A percentile compares a stretch with the other conserved stretches of the same genome.
Conservation (phyloP, 2,888 invertebrate species). For the Lycophotia porphyrea region DNA sequence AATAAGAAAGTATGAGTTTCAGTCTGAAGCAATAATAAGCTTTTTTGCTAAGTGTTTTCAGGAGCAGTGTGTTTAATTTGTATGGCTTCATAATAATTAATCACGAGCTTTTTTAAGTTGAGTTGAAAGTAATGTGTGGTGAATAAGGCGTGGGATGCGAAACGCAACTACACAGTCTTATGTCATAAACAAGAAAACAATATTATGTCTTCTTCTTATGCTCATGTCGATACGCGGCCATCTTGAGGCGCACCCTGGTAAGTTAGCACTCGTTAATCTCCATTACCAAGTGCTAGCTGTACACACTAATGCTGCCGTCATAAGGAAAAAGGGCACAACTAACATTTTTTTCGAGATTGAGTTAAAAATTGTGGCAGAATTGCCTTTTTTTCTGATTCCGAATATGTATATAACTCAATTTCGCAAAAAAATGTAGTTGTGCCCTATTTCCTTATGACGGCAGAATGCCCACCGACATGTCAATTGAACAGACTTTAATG, state of each 20-base stretch:
- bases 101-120: background rate
- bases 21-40: background rate
- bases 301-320: too few species aligned
- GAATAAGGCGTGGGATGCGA: background rate
- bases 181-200: background rate
- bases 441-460: too few species aligned
- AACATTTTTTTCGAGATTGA: too few species aligned
- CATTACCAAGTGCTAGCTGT: too few species aligned
- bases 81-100: background rate
- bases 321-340: too few species aligned
- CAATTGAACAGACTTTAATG: background rate
- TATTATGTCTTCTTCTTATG: background rate
- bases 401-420: too few species aligned
- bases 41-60: background rate
- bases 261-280: too few species aligned
- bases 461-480: background rate
- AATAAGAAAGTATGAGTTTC: conserved; percentile 37
- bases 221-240: background rate
- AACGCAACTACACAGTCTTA: background rate
- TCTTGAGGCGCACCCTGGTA: too few species aligned
- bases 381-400: too few species aligned
- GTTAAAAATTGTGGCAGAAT: too few species aligned
- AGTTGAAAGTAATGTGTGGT: background rate
- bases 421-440: too few species aligned
- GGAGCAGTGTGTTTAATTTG: background rate